Conservation (phyloP, 2,113 vertebrate species). For the Cavia porcellus region DNA sequence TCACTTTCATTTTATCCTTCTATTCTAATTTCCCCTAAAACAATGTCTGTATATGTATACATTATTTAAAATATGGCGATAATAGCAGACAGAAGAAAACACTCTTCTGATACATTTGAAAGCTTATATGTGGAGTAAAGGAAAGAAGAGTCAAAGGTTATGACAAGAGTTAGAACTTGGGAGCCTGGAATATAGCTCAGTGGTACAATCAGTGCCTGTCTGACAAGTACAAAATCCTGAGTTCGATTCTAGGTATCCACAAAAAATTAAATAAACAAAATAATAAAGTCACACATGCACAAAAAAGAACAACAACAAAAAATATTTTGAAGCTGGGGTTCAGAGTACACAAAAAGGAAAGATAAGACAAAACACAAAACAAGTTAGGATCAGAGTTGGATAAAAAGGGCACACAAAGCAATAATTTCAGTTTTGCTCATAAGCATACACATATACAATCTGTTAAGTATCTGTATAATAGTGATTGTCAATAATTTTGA, state of each 20-base stretch:
- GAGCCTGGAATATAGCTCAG: no score
- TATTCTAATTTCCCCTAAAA: neutral
- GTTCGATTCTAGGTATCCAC: no score
- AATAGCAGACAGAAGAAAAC: neutral
- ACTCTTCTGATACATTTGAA: neutral
- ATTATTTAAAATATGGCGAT: neutral
- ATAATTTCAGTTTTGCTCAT: neutral
- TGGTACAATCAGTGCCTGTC: no score
- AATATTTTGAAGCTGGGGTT: neutral
- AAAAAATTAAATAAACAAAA: no score
- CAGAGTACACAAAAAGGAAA: neutral
- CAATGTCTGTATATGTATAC: neutral
- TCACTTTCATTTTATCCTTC: neutral
- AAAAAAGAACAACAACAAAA: no score
- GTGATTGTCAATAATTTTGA: neutral
- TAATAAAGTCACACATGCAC: no score
- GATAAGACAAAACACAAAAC: neutral
- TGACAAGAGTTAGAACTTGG: neutral
- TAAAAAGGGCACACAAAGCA: no score
- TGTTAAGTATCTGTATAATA: neutral
- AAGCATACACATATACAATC: neutral
- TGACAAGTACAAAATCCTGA: no score
- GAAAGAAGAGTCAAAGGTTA: neutral
- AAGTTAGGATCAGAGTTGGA: neutral
- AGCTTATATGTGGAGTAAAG: neutral